These are phyloP conservation scores for Silurus asotus DNA, from an alignment of 2,113 vertebrate genomes.

Conservation along the genomic window DNA sequence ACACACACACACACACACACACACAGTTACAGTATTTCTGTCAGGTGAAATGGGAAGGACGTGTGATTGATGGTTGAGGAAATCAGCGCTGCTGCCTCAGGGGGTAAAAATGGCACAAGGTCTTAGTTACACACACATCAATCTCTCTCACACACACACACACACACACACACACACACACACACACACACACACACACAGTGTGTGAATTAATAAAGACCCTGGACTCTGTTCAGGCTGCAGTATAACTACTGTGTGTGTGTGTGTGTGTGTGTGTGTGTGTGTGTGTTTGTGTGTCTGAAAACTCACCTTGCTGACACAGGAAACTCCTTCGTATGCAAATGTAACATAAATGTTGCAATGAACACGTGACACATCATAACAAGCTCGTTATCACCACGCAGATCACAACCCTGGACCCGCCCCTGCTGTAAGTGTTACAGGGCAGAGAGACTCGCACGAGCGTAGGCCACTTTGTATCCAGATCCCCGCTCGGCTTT, in stretches of 20 bases:
- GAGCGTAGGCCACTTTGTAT: too few species aligned
- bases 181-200: conserved; percentile 15
- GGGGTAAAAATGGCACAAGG: conserved; percentile 70
- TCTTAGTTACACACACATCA: conserved; percentile 80
- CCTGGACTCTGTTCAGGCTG: conserved; percentile 28
- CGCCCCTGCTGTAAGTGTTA: too few species aligned
- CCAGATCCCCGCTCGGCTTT: too few species aligned
- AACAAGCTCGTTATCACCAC: too few species aligned
- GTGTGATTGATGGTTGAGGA: conserved; percentile 76
- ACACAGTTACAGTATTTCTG: conserved; percentile 79
- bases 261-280: neutral
- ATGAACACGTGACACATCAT: too few species aligned
- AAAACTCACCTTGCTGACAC: neutral
- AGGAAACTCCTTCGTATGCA: neutral
- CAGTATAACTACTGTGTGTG: neutral
- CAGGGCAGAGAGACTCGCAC: too few species aligned
- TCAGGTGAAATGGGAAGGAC: conserved; percentile 77
- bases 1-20: conserved; percentile 58
- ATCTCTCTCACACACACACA: conserved; percentile 53
- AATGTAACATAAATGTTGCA: neutral
- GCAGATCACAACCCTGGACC: too few species aligned
- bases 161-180: conserved; percentile 9
- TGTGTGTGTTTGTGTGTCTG: neutral
- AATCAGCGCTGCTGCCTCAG: conserved; percentile 60
- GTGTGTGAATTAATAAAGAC: conserved; percentile 61